Conservation (phyloP, 2,888 invertebrate genomes). For the Camptogramma bilineatum region DNA sequence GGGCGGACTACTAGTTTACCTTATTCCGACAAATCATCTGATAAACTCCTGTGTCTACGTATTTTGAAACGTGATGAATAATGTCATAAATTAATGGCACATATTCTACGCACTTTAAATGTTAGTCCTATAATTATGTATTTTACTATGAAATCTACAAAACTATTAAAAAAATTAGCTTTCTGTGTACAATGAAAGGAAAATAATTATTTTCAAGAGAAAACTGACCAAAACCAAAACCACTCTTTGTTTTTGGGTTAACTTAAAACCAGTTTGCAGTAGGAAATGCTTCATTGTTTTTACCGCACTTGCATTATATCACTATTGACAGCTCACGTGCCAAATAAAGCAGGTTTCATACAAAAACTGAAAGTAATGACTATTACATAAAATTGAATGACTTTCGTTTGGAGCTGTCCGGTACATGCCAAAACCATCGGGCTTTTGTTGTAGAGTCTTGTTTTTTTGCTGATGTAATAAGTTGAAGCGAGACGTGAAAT, state of each 20-base stretch:
- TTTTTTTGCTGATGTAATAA: slow-evolving; percentile 17
- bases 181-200: too few species aligned
- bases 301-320: slow-evolving; percentile 32
- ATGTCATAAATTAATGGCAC: too few species aligned
- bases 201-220: too few species aligned
- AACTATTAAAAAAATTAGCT: too few species aligned
- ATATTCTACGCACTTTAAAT: too few species aligned
- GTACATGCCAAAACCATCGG: slow-evolving; percentile 35
- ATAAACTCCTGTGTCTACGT: too few species aligned
- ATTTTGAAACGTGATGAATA: too few species aligned
- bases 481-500: slow-evolving; percentile 19
- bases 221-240: background rate
- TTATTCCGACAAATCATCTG: too few species aligned
- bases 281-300: slow-evolving; percentile 17
- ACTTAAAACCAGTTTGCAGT: slow-evolving; percentile 9
- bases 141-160: too few species aligned
- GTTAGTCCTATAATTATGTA: too few species aligned
- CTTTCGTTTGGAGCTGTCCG: slow-evolving; percentile 50
- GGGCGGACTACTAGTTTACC: too few species aligned
- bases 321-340: slow-evolving; percentile 37
- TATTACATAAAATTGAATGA: slow-evolving; percentile 55
- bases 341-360: slow-evolving; percentile 43
- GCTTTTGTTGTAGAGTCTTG: slow-evolving; percentile 18
- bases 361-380: slow-evolving; percentile 51
- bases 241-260: slow-evolving; percentile 1